Evolutionary conservation across 2,797 vertebrate species (phyloP).

Genomic region (Ciconia nigra): DNA sequence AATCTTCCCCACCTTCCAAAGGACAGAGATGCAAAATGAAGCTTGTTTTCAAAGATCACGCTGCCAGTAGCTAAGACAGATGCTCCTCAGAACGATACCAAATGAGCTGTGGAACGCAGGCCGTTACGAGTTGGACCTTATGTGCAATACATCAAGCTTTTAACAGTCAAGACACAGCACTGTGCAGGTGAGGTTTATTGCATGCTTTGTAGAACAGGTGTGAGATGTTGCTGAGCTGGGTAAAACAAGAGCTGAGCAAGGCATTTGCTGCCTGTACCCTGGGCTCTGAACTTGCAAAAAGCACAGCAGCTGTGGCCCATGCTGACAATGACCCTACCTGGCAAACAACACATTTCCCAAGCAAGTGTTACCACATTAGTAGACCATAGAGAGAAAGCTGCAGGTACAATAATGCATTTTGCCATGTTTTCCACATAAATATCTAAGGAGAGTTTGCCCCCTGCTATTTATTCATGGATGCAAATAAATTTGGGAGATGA

Average conservation of each 20-base stretch:
- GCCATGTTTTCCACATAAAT: neutral
- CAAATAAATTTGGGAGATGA: neutral
- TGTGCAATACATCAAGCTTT: constrained; percentile 17
- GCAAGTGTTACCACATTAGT: neutral
- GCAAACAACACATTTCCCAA: neutral
- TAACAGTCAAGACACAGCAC: neutral
- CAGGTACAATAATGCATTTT: neutral
- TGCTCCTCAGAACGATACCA: neutral
- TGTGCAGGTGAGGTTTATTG: neutral
- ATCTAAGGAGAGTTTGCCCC: neutral
- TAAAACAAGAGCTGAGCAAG: neutral
- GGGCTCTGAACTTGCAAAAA: neutral
- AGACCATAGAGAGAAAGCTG: neutral
- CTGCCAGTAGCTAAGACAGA: constrained; percentile 47
- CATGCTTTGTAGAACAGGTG: neutral
- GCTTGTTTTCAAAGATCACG: neutral
- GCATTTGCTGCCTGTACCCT: neutral
- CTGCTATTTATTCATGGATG: neutral
- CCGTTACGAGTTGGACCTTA: neutral
- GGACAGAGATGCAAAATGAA: constrained; percentile 2
- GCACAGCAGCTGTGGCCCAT: neutral
- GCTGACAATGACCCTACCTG: neutral
- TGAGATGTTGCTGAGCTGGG: neutral
- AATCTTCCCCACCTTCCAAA: neutral
- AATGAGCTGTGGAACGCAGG: constrained; percentile 34